Evolutionary conservation across 2,888 invertebrate species (phyloP).

Genomic region (Deilephila porcellus): DNA sequence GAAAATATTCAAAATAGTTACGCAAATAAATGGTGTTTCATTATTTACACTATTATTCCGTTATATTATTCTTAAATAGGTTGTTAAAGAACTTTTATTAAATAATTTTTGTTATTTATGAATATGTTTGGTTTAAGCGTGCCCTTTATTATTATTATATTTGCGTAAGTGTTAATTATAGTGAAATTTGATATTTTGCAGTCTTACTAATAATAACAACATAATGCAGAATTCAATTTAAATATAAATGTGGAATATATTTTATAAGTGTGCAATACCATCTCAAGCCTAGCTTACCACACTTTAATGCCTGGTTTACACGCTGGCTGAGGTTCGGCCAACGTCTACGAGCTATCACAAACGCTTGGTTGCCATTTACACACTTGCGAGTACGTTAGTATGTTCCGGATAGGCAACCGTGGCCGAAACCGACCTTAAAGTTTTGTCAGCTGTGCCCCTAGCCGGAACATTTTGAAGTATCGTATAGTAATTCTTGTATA

Average conservation of each 20-base stretch:
- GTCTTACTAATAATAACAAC: neutral
- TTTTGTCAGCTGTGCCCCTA: no score
- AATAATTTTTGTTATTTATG: constrained; percentile 1
- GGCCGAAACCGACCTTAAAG: no score
- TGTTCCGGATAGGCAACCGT: no score
- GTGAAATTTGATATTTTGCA: neutral
- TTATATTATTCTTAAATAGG: neutral
- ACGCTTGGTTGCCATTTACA: no score
- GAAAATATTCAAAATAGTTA: constrained; percentile 17
- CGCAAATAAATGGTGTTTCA: neutral
- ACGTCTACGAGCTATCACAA: no score
- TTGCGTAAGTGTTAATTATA: neutral
- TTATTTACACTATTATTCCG: neutral
- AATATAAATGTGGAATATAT: neutral
- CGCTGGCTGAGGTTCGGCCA: no score
- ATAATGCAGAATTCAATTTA: neutral
- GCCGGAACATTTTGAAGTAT: no score
- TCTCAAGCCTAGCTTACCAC: neutral
- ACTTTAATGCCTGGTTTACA: neutral
- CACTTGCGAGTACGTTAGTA: no score
- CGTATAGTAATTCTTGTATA: no score
- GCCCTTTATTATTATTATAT: constrained; percentile 6
- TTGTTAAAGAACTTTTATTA: constrained; percentile 3
- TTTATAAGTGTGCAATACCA: neutral
- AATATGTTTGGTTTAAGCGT: neutral